Evolutionary conservation across 2,113 vertebrate species (phyloP).

Genomic region (Boulengeromyrus knoepffleri): DNA sequence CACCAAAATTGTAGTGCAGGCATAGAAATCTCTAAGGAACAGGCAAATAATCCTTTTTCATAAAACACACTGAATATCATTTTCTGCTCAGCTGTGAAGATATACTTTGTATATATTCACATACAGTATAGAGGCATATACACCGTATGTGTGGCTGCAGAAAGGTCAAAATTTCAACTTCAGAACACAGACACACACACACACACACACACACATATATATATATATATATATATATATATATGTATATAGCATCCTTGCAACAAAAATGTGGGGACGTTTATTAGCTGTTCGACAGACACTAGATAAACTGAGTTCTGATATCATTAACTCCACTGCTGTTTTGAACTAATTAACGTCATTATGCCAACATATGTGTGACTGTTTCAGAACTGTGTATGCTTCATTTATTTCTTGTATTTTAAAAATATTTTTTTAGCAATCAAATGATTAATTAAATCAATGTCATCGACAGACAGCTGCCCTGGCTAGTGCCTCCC

Average conservation of each 20-base stretch:
- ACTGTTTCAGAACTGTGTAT: neutral
- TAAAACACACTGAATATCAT: neutral
- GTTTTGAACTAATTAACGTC: neutral
- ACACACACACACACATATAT: no score
- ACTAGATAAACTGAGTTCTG: neutral
- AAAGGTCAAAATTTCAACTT: neutral
- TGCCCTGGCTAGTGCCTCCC: neutral
- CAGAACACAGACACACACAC: neutral
- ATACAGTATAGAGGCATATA: neutral
- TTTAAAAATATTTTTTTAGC: neutral
- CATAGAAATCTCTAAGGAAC: slow-evolving; percentile 1
- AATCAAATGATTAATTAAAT: neutral
- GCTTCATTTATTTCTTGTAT: neutral
- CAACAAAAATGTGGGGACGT: neutral
- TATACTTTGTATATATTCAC: neutral
- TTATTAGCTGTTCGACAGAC: neutral
- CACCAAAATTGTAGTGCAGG: neutral
- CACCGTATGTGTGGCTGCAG: neutral
- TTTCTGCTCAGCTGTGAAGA: neutral
- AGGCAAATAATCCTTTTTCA: neutral
- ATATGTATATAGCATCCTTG: neutral
- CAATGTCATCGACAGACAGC: neutral
- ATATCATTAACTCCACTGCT: neutral
- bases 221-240: no score
- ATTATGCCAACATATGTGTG: neutral